Base-by-base conservation (phyloP, 2,113 vertebrate genomes). In the Barnardius zonarius region DNA sequence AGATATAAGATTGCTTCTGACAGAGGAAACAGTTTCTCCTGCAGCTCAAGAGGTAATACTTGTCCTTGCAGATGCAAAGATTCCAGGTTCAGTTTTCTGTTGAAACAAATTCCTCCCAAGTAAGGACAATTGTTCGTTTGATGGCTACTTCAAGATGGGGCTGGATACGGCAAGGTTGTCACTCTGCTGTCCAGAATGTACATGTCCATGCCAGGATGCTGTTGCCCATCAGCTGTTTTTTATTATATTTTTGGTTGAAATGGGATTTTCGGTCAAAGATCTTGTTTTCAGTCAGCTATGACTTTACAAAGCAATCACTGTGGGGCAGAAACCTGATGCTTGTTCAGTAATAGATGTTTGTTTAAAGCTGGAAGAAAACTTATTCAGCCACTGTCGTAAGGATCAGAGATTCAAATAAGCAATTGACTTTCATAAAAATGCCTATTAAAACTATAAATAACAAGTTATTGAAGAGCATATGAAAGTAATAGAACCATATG, bases 241-340 rank as follows among this genome's bases (percentile, higher is more conserved):
- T 86, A 55, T 95, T 89, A 44, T 24, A 8, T 35, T 81, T 83
- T 80, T 44, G 68, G 41, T 75, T 92, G 79, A 96, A 91, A 80
- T 79, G 44, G 72, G 75, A n/a, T 86, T 94, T 96, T 88, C 41
- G 31, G 81, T 93, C 81, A 87, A 86, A 83, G 66, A 52, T 85
- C 61, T 44, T 80, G 18, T 77, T 46, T 91, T 95, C 75, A 81
- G n/a, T 85, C 72, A 77, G 24, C 73, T 88, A 10, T 85, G 69
- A 80, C 84, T 93, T 96, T 81, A 55, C 64, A 57, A 73, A 88
- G 37, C 59, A 55, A 54, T 92, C 84, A 77, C 19, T 37, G 11
- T 78, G 15, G 54, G 57, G 31, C 55, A 82, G 86, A 92, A 94
- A 78, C 75, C 18, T 44, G 33, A 44, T 78, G 64, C 51, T 92